Percentiles rank a stretch among this genome's conserved stretches.
phyloP scores from a whole-genome alignment of 2,113 vertebrate genomes.

The Lagenorhynchus albirostris region DNA sequence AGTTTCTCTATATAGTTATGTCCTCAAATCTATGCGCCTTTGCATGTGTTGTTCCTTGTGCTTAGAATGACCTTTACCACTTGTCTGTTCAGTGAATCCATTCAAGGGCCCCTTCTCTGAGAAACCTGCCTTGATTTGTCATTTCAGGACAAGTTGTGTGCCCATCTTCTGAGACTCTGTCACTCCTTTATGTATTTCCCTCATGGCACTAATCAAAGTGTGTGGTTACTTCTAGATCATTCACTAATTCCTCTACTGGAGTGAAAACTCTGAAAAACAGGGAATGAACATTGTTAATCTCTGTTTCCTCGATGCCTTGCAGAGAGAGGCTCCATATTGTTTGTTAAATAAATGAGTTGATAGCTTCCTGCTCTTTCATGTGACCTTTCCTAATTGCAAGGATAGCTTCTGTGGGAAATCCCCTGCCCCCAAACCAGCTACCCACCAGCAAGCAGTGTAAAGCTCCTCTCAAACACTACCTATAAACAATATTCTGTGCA shows the following conservation, averaged over 20 bases:
- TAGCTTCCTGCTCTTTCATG: neutral
- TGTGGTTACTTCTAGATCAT: neutral
- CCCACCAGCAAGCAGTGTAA: neutral
- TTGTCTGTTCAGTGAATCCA: neutral
- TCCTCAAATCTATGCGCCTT: neutral
- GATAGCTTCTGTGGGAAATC: neutral
- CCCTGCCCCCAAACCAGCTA: neutral
- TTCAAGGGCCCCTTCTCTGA: neutral
- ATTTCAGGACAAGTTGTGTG: neutral
- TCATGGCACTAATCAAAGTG: neutral
- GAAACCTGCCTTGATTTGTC: neutral
- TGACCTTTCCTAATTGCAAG: neutral
- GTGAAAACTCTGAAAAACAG: neutral
- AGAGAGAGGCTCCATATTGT: neutral
- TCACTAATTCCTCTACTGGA: neutral
- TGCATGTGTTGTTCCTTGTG: neutral
- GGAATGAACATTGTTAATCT: neutral
- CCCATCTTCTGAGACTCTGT: neutral
- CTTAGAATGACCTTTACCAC: neutral
- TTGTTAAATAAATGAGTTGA: neutral
- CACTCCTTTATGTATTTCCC: neutral
- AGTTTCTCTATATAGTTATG: neutral
- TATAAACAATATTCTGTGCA: neutral
- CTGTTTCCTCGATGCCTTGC: neutral
- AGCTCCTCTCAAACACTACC: neutral